Evolutionary conservation across 1,140 invertebrate genomes (phyloP).

Genomic region (Scaptomyza graminum): DNA sequence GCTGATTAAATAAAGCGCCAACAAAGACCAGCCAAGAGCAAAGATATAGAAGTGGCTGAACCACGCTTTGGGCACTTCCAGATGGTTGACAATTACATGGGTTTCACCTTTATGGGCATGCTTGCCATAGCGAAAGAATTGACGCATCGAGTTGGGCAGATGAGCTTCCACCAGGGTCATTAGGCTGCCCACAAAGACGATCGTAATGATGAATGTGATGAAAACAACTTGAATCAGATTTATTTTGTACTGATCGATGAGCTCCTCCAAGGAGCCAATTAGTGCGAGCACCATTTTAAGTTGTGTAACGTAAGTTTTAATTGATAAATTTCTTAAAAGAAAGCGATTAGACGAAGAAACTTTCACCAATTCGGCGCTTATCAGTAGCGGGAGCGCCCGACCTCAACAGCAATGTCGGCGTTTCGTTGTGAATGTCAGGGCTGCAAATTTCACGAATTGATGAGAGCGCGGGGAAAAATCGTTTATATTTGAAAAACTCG

Average conservation of each 20-base stretch:
- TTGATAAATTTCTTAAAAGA: constrained; percentile 31
- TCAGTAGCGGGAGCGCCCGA: constrained; percentile 6
- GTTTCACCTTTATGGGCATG: constrained; percentile 85
- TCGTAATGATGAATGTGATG: constrained; percentile 84
- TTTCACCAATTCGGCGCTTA: constrained; percentile 34
- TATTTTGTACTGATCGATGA: constrained; percentile 72
- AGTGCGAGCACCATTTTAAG: constrained; percentile 41
- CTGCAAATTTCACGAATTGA: not conserved
- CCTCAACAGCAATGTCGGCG: not conserved
- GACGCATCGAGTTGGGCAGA: constrained; percentile 86
- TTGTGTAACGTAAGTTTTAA: constrained; percentile 16
- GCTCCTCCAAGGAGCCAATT: constrained; percentile 42
- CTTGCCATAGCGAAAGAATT: constrained; percentile 88
- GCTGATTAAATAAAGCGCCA: constrained; percentile 84
- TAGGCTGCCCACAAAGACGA: constrained; percentile 85
- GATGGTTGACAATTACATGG: constrained; percentile 84
- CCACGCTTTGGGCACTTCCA: constrained; percentile 90
- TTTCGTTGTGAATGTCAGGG: constrained; percentile 26
- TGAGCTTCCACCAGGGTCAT: constrained; percentile 87
- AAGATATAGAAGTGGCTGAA: constrained; percentile 91
- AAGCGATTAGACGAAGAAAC: constrained; percentile 21
- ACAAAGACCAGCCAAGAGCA: constrained; percentile 85
- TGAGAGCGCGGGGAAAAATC: not conserved
- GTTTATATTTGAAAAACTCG: not conserved
- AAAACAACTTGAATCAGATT: constrained; percentile 86